Percentiles rank a stretch among this genome's conserved stretches.
These are phyloP conservation scores for Oncorhynchus keta DNA, from an alignment of 2,113 vertebrate genomes.

Conservation along the genomic window DNA sequence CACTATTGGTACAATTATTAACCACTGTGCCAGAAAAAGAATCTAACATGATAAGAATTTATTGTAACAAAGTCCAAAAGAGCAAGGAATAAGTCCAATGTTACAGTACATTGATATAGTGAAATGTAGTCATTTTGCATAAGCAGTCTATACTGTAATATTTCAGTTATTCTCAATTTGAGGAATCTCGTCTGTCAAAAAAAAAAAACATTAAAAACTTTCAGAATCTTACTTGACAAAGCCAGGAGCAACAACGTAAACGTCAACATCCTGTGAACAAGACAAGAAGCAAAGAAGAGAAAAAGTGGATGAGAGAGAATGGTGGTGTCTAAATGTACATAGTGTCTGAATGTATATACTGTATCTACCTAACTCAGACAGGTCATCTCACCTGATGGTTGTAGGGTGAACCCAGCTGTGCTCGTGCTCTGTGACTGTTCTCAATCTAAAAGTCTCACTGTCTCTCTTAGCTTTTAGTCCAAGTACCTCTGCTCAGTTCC, in stretches of 20 bases:
- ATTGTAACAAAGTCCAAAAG: not conserved
- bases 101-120: not conserved
- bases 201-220: not conserved
- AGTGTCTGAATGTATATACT: not conserved
- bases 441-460: not conserved
- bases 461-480: not conserved
- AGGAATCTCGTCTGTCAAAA: not conserved
- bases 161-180: not conserved
- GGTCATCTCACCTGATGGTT: not conserved
- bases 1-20: conserved; percentile 36
- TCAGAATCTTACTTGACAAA: conserved; percentile 54
- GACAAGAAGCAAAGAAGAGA: not conserved
- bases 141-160: not conserved
- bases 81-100: not conserved
- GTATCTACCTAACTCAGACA: not conserved
- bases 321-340: too few relatives aligned
- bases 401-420: not conserved
- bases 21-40: conserved; percentile 19
- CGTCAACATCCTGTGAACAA: conserved; percentile 56
- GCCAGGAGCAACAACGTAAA: conserved; percentile 47
- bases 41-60: not conserved
- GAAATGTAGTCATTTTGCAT: not conserved
- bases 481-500: not conserved
- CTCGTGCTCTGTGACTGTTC: not conserved
- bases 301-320: not conserved